Percentiles rank a stretch among this genome's conserved stretches.
Conservation (phyloP, 2,797 vertebrate genomes). For the Perodicticus potto region DNA sequence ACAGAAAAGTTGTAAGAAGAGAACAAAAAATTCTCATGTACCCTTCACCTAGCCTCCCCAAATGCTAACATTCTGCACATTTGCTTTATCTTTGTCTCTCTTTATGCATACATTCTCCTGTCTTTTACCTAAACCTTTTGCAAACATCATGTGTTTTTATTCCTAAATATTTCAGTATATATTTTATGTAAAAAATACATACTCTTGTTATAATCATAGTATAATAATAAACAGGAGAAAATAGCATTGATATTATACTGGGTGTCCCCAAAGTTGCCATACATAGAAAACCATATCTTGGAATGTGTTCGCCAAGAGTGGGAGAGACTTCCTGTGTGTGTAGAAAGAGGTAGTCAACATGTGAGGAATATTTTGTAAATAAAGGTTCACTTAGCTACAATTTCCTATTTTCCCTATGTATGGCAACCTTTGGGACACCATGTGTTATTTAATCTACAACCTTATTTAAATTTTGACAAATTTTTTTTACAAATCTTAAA, state of each 20-base stretch:
- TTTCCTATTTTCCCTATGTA: too few species aligned
- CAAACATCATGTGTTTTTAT: neutral
- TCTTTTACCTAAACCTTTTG: neutral
- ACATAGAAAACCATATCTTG: too few species aligned
- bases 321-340: too few species aligned
- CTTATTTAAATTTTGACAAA: neutral
- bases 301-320: too few species aligned
- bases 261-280: too few species aligned
- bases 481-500: slow-evolving; percentile 8
- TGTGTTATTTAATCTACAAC: neutral
- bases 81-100: slow-evolving; percentile 14
- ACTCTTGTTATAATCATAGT: slow-evolving; percentile 2
- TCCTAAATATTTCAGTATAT: neutral
- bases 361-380: too few species aligned
- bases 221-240: slow-evolving; percentile 56
- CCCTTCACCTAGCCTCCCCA: neutral
- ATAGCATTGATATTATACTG: neutral
- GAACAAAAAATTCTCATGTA: neutral
- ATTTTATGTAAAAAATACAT: slow-evolving; percentile 1
- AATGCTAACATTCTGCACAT: neutral
- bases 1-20: neutral
- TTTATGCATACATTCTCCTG: neutral
- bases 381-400: too few species aligned
- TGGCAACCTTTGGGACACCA: too few species aligned
- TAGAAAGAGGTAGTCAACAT: too few species aligned